Percentiles rank a stretch among this genome's conserved stretches.
Conservation (phyloP, 2,888 invertebrate genomes). For the Harpagoxenus sublaevis region DNA sequence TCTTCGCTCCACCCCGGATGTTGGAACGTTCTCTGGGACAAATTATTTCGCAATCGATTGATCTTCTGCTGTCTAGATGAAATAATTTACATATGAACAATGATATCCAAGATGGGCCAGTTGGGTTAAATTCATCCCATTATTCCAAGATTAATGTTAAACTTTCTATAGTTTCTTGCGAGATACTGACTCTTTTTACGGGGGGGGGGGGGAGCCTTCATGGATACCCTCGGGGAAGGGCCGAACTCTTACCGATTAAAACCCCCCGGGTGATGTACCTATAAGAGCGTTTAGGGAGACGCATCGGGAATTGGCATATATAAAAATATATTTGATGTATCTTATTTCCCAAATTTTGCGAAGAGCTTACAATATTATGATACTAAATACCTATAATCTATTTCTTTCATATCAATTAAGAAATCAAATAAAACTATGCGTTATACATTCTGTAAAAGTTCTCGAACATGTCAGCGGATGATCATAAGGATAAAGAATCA, state of each 20-base stretch:
- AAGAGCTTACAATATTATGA: neutral
- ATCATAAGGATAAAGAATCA: neutral
- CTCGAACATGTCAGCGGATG: neutral
- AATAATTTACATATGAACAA: slow-evolving; percentile 57
- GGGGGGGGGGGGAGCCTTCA: no score
- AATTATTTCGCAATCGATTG: slow-evolving; percentile 73
- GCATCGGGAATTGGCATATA: neutral
- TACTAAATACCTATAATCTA: neutral
- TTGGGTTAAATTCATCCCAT: no score
- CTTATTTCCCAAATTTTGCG: neutral
- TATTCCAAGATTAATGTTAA: neutral
- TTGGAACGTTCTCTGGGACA: slow-evolving; percentile 62
- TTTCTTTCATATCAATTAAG: neutral
- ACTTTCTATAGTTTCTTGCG: neutral
- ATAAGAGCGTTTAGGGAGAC: no score
- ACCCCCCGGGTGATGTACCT: no score
- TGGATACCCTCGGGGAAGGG: no score
- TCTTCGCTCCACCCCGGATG: slow-evolving; percentile 55
- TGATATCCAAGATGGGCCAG: neutral
- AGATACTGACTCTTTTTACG: neutral
- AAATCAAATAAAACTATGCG: neutral
- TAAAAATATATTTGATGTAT: neutral
- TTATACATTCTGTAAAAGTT: neutral
- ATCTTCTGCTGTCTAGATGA: slow-evolving; percentile 61
- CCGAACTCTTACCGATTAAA: no score